phyloP scores from a whole-genome alignment of 2,888 invertebrate species.

The Seira musarum region DNA sequence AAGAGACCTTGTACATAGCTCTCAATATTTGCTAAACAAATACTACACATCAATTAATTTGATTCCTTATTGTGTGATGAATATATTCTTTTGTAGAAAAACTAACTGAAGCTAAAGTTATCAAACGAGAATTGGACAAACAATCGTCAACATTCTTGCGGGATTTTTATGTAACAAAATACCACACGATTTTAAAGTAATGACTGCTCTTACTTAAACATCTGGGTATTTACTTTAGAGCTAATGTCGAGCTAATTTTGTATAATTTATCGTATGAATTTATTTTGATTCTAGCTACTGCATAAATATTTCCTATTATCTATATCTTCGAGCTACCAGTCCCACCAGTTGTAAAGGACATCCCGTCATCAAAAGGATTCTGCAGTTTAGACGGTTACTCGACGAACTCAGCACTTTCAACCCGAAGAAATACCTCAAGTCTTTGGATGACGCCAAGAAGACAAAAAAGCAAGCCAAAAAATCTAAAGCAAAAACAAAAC shows the following conservation, averaged over 20 bases:
- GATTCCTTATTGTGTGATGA: not conserved
- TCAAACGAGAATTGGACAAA: constrained; percentile 80
- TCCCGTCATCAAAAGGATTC: constrained; percentile 89
- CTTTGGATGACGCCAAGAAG: constrained; percentile 56
- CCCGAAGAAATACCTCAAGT: constrained; percentile 57
- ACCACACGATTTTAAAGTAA: constrained; percentile 78
- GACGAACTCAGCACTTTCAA: constrained; percentile 76
- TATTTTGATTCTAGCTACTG: constrained; percentile 82
- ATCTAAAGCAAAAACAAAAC: constrained; percentile 37
- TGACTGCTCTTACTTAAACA: constrained; percentile 11
- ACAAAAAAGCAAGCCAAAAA: constrained; percentile 53
- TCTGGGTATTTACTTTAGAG: constrained; percentile 11
- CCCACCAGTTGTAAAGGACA: constrained; percentile 78
- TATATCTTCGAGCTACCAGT: constrained; percentile 82
- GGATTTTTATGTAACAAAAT: constrained; percentile 81
- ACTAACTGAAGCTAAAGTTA: constrained; percentile 78
- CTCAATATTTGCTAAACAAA: too few relatives aligned
- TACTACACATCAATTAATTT: not conserved
- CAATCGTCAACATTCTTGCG: constrained; percentile 77
- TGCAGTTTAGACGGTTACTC: constrained; percentile 84
- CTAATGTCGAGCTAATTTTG: constrained; percentile 26
- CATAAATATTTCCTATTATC: constrained; percentile 88
- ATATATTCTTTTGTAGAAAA: constrained; percentile 73
- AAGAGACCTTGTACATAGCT: constrained; percentile 71
- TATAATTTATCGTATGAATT: constrained; percentile 20